Evolutionary conservation across 2,797 vertebrate species (phyloP), one percentile per base, ranked within the genome.

Genomic region (Neosalanx taihuensis): DNA sequence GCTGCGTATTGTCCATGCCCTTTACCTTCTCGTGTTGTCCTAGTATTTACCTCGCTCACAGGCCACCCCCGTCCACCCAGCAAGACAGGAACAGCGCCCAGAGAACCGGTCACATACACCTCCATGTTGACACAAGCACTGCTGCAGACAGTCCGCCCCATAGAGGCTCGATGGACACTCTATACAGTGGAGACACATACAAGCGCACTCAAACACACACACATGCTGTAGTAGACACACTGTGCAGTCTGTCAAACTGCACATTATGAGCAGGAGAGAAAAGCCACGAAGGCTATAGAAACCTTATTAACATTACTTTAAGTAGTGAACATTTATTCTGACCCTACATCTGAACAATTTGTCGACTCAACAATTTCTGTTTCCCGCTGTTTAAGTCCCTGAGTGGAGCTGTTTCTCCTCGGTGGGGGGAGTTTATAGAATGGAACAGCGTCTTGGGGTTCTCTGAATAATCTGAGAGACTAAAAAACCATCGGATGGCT

Each of bases 1-100:
- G 37, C 37, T 41, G 12, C 37, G 10, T 41, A 7, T 41, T 41
- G 9, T 7, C 37, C 35, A 37, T 37, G 35, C 57, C 23, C 26
- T 29, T 15, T 60, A 30, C 30, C 17, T 17, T 20, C 30, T 18
- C 15, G 5, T 62, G 15, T 13, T 15, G 58, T 5, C 15, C 58
- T 6, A 31, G 6, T 12, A 26, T 89, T 92, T 76, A 95, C 94
- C 94, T 18, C 82, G 80, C 79, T 95, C 94, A 0, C 94, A 95
- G 67, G 92, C 91, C 78, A 86, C 75, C 59, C 94, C 94, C 0
- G 76, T 85, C 94, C 94, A 94, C 0, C 94, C 94, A 1, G 71
- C 72, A 0, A 76, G 83, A 64, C 94, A 95, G 0, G 68, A 6
- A 0, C 94, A 95, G 59, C 26, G 73, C 6, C 94, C 94, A 0